These are phyloP conservation scores for Rhodinocichla rosea DNA, from an alignment of 2,113 vertebrate species.

Conservation along the genomic window DNA sequence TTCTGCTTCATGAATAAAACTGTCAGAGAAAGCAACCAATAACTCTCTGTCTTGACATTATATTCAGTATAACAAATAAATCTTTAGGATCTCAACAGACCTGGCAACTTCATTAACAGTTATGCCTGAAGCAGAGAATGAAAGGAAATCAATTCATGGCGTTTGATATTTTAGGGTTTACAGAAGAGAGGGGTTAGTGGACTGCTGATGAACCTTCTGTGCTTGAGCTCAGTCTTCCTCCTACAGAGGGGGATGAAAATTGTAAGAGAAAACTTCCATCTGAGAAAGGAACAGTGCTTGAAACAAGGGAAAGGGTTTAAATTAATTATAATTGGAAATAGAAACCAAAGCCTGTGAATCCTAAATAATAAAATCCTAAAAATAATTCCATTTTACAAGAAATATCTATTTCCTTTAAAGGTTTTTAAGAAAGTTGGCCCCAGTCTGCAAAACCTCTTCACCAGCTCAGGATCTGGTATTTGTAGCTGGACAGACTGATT, in stretches of 20 bases:
- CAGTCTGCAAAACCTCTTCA: background rate
- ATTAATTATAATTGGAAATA: background rate
- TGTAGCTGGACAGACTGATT: background rate
- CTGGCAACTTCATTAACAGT: constrained; percentile 65
- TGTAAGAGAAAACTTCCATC: background rate
- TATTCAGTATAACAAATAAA: constrained; percentile 65
- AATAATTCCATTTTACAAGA: background rate
- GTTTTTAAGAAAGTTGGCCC: background rate
- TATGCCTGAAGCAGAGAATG: constrained; percentile 28
- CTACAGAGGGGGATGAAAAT: background rate
- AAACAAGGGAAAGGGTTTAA: background rate
- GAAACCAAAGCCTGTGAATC: background rate
- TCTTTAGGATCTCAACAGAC: constrained; percentile 55
- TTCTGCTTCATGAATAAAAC: constrained; percentile 58
- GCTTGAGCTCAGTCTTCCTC: background rate
- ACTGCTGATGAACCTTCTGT: background rate
- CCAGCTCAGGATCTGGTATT: background rate
- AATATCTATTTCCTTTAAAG: background rate
- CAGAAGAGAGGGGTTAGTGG: background rate
- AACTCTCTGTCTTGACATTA: constrained; percentile 54
- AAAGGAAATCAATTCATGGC: constrained; percentile 58
- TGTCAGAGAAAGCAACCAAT: constrained; percentile 46
- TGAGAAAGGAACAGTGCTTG: background rate
- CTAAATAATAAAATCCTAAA: background rate
- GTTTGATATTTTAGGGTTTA: constrained; percentile 36